Evolutionary conservation across 2,113 vertebrate species (phyloP).

Genomic region (Hiodon tergisus): DNA sequence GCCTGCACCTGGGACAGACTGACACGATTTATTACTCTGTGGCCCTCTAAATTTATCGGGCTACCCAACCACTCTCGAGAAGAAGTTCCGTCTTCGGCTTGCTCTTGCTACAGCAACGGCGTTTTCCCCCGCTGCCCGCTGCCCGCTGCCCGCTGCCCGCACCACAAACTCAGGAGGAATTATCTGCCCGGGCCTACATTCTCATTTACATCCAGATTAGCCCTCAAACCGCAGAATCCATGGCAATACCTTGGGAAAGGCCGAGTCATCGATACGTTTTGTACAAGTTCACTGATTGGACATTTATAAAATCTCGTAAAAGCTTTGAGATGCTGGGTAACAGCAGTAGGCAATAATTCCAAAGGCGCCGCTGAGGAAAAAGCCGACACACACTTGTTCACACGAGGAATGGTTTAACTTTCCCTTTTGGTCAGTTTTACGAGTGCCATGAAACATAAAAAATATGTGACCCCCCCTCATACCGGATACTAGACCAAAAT

Average conservation of each 20-base stretch:
- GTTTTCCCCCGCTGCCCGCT: neutral
- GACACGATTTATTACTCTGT: constrained; percentile 1
- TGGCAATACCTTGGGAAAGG: neutral
- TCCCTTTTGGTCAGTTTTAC: neutral
- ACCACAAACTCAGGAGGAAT: neutral
- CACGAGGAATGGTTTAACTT: too few relatives aligned
- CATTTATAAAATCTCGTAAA: neutral
- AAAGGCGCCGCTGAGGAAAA: too few relatives aligned
- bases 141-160: neutral
- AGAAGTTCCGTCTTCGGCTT: constrained; percentile 19
- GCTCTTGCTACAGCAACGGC: constrained; percentile 18
- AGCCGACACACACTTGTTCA: too few relatives aligned
- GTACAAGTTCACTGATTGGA: neutral
- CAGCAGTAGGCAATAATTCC: neutral
- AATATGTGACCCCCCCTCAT: neutral
- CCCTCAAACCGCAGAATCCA: neutral
- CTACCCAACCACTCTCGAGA: constrained; percentile 22
- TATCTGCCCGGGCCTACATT: neutral
- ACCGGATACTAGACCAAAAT: neutral
- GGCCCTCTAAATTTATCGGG: constrained; percentile 14
- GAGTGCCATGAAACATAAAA: neutral
- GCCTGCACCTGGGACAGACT: neutral
- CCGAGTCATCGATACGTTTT: too few relatives aligned
- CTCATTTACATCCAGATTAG: neutral
- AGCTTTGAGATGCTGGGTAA: neutral